Evolutionary conservation across 2,888 invertebrate species (phyloP).

Genomic region (Yponomeuta cagnagella): DNA sequence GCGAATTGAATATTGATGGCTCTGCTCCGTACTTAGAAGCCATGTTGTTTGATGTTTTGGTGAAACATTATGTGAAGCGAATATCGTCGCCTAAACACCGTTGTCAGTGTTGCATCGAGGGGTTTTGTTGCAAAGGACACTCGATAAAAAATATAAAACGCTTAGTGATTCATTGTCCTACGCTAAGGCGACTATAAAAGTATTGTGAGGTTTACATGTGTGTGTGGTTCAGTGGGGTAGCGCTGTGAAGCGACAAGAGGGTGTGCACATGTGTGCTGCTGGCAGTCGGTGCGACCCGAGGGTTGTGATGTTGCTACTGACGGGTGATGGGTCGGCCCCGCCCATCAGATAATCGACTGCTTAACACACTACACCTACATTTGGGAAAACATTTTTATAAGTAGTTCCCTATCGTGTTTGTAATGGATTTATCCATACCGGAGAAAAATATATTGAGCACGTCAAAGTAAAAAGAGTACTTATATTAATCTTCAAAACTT

Average conservation of each 20-base stretch:
- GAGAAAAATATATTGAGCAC: not conserved
- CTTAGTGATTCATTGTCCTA: conserved; percentile 61
- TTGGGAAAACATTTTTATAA: conserved; percentile 9
- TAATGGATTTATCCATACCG: not conserved
- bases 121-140: conserved; percentile 49
- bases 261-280: conserved; percentile 20
- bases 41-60: conserved; percentile 18
- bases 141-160: conserved; percentile 59
- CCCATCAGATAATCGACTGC: conserved; percentile 58
- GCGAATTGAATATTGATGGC: conserved; percentile 4
- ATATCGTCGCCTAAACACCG: conserved; percentile 28
- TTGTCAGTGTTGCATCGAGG: conserved; percentile 38
- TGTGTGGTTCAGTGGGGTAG: conserved; percentile 24
- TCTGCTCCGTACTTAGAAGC: not conserved
- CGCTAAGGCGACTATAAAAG: conserved; percentile 30
- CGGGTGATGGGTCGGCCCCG: conserved; percentile 55
- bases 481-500: not conserved
- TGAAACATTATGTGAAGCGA: conserved; percentile 27
- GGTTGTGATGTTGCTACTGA: conserved; percentile 51
- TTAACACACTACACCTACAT: conserved; percentile 25
- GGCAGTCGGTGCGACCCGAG: conserved; percentile 29
- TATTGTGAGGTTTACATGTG: conserved; percentile 36
- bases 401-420: not conserved
- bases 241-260: conserved; percentile 1
- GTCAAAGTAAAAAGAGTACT: not conserved